These are phyloP conservation scores for Athetis lepigone DNA, from an alignment of 2,888 invertebrate genomes.

Conservation along the genomic window DNA sequence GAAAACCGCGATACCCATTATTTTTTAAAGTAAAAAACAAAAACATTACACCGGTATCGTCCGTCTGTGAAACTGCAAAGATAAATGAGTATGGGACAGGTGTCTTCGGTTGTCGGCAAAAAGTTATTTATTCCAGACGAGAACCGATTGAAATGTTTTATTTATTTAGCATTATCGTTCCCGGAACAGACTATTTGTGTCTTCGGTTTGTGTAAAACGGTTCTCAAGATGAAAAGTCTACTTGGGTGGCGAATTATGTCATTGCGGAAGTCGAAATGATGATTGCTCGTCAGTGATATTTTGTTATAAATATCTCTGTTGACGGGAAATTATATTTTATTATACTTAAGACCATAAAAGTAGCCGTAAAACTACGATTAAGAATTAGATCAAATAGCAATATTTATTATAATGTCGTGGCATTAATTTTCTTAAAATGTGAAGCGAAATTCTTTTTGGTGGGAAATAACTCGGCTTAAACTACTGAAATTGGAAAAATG, in stretches of 20 bases:
- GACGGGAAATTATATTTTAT: conserved; percentile 11
- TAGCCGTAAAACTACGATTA: neutral
- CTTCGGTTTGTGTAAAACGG: conserved; percentile 35
- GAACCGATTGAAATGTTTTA: conserved; percentile 58
- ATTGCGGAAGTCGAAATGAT: conserved; percentile 9
- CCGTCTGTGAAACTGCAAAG: conserved; percentile 46
- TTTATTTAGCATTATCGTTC: conserved; percentile 51
- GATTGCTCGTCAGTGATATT: neutral
- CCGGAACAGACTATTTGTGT: conserved; percentile 33
- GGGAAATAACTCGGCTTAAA: too few species aligned
- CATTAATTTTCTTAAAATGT: neutral
- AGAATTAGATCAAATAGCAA: conserved; percentile 5
- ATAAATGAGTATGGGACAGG: conserved; percentile 60
- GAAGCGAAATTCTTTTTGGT: too few species aligned
- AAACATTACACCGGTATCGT: conserved; percentile 32
- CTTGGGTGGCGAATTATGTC: conserved; percentile 50
- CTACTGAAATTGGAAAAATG: too few species aligned
- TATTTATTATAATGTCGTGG: neutral
- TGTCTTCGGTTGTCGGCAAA: conserved; percentile 48
- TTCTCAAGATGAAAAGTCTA: conserved; percentile 31
- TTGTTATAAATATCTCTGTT: neutral
- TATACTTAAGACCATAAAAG: conserved; percentile 1
- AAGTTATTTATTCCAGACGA: conserved; percentile 53
- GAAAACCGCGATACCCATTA: conserved; percentile 17
- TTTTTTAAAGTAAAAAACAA: conserved; percentile 23